phyloP scores from a whole-genome alignment of 2,797 vertebrate species.

The Pteropus rufus region DNA sequence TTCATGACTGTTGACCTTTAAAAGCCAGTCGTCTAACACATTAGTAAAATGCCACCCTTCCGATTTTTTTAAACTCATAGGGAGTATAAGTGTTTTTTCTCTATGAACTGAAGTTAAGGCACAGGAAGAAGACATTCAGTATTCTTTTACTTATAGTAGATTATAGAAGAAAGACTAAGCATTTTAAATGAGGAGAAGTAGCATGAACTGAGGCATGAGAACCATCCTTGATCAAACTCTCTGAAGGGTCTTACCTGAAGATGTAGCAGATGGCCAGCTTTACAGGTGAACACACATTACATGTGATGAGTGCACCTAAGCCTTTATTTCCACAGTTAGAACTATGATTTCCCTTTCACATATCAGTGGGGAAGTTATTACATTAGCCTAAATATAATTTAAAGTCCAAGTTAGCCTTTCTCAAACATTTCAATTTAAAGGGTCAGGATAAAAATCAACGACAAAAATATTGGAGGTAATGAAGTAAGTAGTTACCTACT shows the following conservation, averaged over 20 bases:
- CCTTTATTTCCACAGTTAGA: background rate
- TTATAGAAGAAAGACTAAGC: background rate
- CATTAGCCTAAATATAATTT: background rate
- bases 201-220: background rate
- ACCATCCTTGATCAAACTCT: background rate
- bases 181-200: background rate
- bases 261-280: background rate
- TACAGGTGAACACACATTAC: background rate
- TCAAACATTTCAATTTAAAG: background rate
- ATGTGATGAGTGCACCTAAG: background rate
- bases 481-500: background rate
- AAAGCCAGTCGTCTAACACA: background rate
- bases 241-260: background rate
- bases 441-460: background rate
- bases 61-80: background rate
- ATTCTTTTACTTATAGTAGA: background rate
- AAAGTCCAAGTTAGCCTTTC: background rate
- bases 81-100: background rate
- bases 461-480: background rate
- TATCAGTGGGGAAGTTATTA: background rate
- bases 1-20: background rate
- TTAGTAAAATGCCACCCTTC: background rate
- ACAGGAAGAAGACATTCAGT: background rate
- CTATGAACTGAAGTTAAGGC: background rate
- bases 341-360: background rate